Evolutionary conservation across 2,888 invertebrate genomes (phyloP), one percentile per base, ranked within the genome.

Genomic region (Drepanosiphum platanoidis): DNA sequence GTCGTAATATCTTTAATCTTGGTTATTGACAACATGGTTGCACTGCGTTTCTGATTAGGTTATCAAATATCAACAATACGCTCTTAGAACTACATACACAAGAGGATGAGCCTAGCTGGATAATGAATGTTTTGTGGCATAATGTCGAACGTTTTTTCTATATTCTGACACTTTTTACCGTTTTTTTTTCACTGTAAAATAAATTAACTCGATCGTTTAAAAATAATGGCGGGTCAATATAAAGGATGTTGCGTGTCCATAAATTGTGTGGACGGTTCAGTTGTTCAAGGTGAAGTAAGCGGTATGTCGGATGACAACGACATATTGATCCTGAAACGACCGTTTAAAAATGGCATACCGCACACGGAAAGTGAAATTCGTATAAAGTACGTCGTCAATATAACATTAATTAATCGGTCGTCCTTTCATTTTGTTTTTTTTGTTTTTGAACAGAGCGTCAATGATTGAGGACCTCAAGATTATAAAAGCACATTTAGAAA

Each of bases 231-330:
- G 11, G 52, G 82, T 64, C 46, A 88, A 88, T 94, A 93, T 93
- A 90, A 94, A 87, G 97, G 96, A 80, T 95, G 93, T 89, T 93
- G 94, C 87, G 95, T 97, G 87, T 95, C 96, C 30, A 93, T 97
- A 86, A 94, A 94, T 89, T 96, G 96, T 90, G 93, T 93, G 39
- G 93, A 94, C 86, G 90, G 95, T 87, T 96, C 96, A 75, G 93
- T 93, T 87, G 97, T 95, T 89, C 96, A 97, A 90, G 95, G 94
- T 27, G 92, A 92, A 88, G 96, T 97, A 87, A 90, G 93, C 84
- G 92, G 93, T 88, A 94, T 96, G 39, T 94, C 95, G 88, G 93
- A 93, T 79, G 90, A 91, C 71, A 92, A 92, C 77, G 90, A 91
- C 87, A 90, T 90, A 11, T 92, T 97, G 87, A 94, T 95, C 1